Percentiles rank a stretch among this genome's conserved stretches.
Evolutionary conservation across 1,140 invertebrate genomes (phyloP).

Genomic region (Metaphire vulgaris): DNA sequence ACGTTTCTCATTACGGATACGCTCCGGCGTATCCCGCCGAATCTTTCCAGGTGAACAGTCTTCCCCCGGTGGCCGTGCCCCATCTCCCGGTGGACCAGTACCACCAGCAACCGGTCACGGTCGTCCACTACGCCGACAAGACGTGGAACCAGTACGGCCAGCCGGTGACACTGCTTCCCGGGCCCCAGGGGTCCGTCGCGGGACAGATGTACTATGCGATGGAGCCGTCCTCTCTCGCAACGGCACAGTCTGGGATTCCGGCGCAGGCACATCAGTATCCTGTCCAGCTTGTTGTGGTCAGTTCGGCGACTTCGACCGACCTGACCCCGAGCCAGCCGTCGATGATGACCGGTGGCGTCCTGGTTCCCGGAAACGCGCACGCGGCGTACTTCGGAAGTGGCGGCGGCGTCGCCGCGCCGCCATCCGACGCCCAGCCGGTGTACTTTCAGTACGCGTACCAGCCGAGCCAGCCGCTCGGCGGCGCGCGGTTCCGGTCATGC

Average conservation of each 20-base stretch:
- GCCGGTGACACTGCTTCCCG: not conserved
- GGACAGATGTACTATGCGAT: not conserved
- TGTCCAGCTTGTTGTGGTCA: not conserved
- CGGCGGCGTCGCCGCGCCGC: too few species aligned
- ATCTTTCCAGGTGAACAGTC: not conserved
- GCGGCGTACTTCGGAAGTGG: too few species aligned
- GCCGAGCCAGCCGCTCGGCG: constrained; percentile 1
- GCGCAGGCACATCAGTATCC: too few species aligned
- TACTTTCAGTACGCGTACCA: not conserved
- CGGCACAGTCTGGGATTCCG: too few species aligned
- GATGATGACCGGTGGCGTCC: too few species aligned
- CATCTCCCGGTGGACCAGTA: not conserved
- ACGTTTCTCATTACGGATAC: too few species aligned
- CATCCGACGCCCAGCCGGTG: not conserved
- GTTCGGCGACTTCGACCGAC: not conserved
- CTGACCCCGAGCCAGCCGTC: not conserved
- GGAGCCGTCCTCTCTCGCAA: not conserved
- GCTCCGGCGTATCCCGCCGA: too few species aligned
- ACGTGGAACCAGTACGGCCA: not conserved
- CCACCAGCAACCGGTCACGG: not conserved
- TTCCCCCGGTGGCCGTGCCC: too few species aligned
- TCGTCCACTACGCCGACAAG: not conserved
- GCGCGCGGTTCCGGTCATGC: not conserved
- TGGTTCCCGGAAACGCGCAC: too few species aligned
- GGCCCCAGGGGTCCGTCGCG: not conserved